phyloP scores from a whole-genome alignment of 2,888 invertebrate species.

The Gasteruption jaculator region DNA sequence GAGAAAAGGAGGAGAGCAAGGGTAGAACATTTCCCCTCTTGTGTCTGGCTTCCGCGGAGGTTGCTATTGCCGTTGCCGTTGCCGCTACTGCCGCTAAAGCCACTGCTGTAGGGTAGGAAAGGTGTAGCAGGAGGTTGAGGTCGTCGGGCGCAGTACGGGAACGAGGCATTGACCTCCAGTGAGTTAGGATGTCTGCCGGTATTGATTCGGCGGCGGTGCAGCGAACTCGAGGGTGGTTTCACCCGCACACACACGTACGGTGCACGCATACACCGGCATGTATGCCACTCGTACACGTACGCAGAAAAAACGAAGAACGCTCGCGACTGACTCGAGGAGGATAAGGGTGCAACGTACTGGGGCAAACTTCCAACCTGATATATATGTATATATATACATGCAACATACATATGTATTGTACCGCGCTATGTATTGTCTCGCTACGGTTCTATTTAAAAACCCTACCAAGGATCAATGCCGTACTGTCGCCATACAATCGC shows the following conservation, averaged over 20 bases:
- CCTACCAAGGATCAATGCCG: too few relatives aligned
- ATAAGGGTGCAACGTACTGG: constrained; percentile 49
- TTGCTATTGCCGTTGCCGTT: constrained; percentile 54
- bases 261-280: too few relatives aligned
- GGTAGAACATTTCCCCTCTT: too few relatives aligned
- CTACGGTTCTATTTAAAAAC: too few relatives aligned
- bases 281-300: too few relatives aligned
- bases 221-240: constrained; percentile 31
- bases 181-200: constrained; percentile 56
- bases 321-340: constrained; percentile 29
- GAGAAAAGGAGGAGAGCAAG: too few relatives aligned
- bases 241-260: not conserved
- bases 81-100: constrained; percentile 54
- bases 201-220: constrained; percentile 52
- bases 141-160: constrained; percentile 56
- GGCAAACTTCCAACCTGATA: constrained; percentile 45
- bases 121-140: constrained; percentile 48
- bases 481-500: too few relatives aligned
- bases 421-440: too few relatives aligned
- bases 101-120: constrained; percentile 23
- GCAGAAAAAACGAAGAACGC: not conserved
- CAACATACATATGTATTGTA: too few relatives aligned
- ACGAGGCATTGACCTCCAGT: constrained; percentile 61
- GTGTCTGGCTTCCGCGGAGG: too few relatives aligned
- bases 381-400: too few relatives aligned